Percentiles rank a stretch among this genome's conserved stretches.
These are phyloP conservation scores for Macroramphosus scolopax DNA, from an alignment of 2,797 vertebrate species.

Conservation along the genomic window DNA sequence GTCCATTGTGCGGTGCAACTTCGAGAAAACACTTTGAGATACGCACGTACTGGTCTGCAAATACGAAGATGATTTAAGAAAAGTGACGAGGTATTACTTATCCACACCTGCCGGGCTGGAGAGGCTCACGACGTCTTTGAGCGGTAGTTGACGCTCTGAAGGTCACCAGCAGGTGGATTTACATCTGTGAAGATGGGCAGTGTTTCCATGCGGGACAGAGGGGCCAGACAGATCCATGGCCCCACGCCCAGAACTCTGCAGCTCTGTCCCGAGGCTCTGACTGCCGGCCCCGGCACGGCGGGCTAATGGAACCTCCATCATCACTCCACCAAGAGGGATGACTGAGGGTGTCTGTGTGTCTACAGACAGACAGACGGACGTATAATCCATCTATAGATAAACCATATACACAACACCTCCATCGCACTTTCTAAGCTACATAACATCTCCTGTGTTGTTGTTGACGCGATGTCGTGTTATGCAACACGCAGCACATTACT, in stretches of 20 bases:
- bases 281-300: constrained; percentile 30
- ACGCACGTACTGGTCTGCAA: too few relatives aligned
- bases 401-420: too few relatives aligned
- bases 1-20: too few relatives aligned
- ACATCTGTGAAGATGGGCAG: constrained; percentile 39
- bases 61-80: too few relatives aligned
- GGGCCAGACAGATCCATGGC: constrained; percentile 59
- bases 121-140: too few relatives aligned
- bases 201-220: constrained; percentile 42
- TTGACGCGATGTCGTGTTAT: constrained; percentile 28
- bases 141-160: constrained; percentile 24
- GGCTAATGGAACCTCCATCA: constrained; percentile 29
- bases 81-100: too few relatives aligned
- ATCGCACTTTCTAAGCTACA: too few relatives aligned
- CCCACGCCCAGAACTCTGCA: constrained; percentile 53
- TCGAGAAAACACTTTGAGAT: too few relatives aligned
- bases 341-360: constrained; percentile 3
- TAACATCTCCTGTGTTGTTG: constrained; percentile 15
- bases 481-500: constrained; percentile 19
- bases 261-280: constrained; percentile 27
- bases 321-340: constrained; percentile 1
- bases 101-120: too few relatives aligned
- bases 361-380: neutral
- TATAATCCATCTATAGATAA: too few relatives aligned
- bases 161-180: constrained; percentile 47